These are phyloP conservation scores for Pachypeltis micranthus DNA, from an alignment of 1,140 invertebrate species.

Conservation along the genomic window DNA sequence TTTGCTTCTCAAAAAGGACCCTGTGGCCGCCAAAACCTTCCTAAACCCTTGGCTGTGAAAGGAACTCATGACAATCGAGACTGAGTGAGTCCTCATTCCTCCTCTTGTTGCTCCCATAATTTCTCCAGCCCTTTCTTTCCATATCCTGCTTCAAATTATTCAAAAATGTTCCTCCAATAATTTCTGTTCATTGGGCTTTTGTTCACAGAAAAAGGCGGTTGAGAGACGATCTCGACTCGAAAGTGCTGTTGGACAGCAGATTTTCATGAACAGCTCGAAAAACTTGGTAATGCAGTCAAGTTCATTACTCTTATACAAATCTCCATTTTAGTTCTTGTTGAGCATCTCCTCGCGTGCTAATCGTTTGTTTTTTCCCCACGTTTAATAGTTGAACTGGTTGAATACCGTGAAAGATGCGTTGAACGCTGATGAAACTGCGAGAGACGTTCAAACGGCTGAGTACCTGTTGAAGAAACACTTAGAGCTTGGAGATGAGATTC, in stretches of 20 bases:
- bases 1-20: no score
- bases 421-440: conserved; percentile 66
- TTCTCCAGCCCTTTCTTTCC: not conserved
- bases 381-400: conserved; percentile 54
- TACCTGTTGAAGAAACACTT: conserved; percentile 79
- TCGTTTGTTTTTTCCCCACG: not conserved
- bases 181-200: not conserved
- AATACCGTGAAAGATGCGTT: conserved; percentile 65
- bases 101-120: no score
- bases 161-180: not conserved
- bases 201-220: conserved; percentile 57
- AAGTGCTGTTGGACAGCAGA: conserved; percentile 86
- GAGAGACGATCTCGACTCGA: conserved; percentile 70
- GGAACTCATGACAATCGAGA: no score
- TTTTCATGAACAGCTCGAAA: conserved; percentile 80
- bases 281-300: conserved; percentile 46
- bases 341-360: not conserved
- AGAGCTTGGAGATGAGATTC: conserved; percentile 84
- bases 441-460: conserved; percentile 84
- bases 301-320: no score
- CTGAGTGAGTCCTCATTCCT: no score
- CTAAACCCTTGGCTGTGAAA: no score
- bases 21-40: no score
- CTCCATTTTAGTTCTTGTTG: conserved; percentile 1
- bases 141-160: conserved; percentile 4